These are phyloP conservation scores for Phalangium opilio DNA, from an alignment of 2,888 invertebrate species.

Conservation along the genomic window DNA sequence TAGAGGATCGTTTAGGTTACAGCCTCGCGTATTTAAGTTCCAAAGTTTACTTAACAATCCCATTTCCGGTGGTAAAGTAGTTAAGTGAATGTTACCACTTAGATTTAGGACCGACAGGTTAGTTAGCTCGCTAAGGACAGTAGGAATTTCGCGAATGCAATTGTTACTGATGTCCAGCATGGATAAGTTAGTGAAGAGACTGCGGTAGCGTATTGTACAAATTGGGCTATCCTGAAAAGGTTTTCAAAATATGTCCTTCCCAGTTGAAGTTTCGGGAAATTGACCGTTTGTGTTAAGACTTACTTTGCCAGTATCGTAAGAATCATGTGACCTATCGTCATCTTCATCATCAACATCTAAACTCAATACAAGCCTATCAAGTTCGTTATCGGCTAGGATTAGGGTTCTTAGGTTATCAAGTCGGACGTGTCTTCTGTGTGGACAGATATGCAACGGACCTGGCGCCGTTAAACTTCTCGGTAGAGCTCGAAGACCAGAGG, in stretches of 20 bases:
- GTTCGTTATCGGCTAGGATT: constrained; percentile 67
- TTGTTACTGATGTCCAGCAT: constrained; percentile 92
- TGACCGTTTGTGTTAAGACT: background rate
- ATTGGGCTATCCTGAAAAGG: constrained; percentile 1
- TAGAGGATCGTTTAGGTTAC: constrained; percentile 70
- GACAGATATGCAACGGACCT: constrained; percentile 35
- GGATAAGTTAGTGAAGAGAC: constrained; percentile 82
- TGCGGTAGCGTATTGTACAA: constrained; percentile 21
- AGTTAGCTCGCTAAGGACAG: constrained; percentile 63
- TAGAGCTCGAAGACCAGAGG: background rate
- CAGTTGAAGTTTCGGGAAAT: too few species aligned
- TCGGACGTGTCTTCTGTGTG: constrained; percentile 64
- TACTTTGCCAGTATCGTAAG: constrained; percentile 16
- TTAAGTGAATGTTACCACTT: constrained; percentile 67
- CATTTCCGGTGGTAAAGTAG: constrained; percentile 84
- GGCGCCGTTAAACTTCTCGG: background rate
- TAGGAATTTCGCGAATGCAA: constrained; percentile 56
- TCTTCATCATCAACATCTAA: constrained; percentile 39
- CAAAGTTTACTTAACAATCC: constrained; percentile 84
- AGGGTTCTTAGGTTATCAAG: constrained; percentile 66
- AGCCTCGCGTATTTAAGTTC: constrained; percentile 86
- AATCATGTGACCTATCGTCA: constrained; percentile 32
- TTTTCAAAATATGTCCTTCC: constrained; percentile 1
- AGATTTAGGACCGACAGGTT: constrained; percentile 88
- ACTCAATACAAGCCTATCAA: constrained; percentile 33